Percentiles rank a stretch among this genome's conserved stretches.
These are phyloP conservation scores for Sorex fumeus DNA, from an alignment of 2,113 vertebrate species.

Conservation along the genomic window DNA sequence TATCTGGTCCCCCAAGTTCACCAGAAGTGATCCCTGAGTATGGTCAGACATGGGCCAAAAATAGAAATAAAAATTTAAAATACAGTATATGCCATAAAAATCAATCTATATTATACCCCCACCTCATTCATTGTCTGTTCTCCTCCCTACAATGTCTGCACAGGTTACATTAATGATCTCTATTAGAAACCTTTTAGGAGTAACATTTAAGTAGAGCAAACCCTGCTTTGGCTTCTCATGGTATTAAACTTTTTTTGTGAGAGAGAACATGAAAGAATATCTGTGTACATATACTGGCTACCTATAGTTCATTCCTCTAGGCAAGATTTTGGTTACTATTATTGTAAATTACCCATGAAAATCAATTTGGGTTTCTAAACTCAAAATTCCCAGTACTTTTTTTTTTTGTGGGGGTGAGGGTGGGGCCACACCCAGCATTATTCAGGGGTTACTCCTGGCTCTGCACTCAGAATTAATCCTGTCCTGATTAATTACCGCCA, in stretches of 20 bases:
- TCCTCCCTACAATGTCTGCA: neutral
- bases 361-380: conserved; percentile 56
- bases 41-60: too few relatives aligned
- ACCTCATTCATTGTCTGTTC: neutral
- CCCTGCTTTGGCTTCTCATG: conserved; percentile 37
- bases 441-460: too few relatives aligned
- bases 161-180: neutral
- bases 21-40: too few relatives aligned
- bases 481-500: too few relatives aligned
- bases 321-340: conserved; percentile 35
- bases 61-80: too few relatives aligned
- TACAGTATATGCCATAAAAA: neutral
- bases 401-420: too few relatives aligned
- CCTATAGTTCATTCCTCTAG: neutral
- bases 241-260: conserved; percentile 43
- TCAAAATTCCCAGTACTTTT: conserved; percentile 34
- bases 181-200: conserved; percentile 20
- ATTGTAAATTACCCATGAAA: conserved; percentile 57
- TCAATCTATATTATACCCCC: neutral
- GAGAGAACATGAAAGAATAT: conserved; percentile 35
- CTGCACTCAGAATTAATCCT: too few relatives aligned
- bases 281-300: neutral
- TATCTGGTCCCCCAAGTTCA: too few relatives aligned
- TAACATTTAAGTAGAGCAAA: conserved; percentile 31
- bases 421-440: too few relatives aligned